Evolutionary conservation across 2,797 vertebrate species (phyloP).

Genomic region (Silurus aristotelis): DNA sequence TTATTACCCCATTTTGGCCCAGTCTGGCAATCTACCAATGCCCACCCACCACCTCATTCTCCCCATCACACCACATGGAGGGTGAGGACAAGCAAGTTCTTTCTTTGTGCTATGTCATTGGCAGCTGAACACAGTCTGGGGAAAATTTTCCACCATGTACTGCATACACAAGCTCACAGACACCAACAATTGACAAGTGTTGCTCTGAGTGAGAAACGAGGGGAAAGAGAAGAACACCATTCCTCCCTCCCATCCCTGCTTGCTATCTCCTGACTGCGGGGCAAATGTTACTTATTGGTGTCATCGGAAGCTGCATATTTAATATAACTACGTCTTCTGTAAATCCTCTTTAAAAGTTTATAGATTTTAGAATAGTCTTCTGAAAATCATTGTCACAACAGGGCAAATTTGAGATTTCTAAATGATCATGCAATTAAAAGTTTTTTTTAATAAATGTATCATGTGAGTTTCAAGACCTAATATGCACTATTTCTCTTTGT

Average conservation of each 20-base stretch:
- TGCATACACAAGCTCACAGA: background rate
- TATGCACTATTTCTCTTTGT: background rate
- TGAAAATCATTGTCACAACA: background rate
- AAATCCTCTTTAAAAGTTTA: no score
- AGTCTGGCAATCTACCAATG: background rate
- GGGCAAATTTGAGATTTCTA: background rate
- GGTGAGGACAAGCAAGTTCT: background rate
- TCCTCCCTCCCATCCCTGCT: no score
- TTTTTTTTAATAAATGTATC: background rate
- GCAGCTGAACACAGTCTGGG: background rate
- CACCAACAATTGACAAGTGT: background rate
- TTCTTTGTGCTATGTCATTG: background rate
- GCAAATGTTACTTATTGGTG: background rate
- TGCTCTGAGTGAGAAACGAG: slow-evolving; percentile 1
- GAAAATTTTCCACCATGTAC: background rate
- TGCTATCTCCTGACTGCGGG: background rate
- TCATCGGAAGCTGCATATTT: background rate
- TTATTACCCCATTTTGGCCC: no score
- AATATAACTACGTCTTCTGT: no score
- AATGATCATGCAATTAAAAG: background rate
- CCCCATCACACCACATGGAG: background rate
- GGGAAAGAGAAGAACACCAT: background rate
- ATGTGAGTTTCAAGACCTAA: background rate
- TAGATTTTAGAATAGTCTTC: background rate
- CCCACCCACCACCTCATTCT: background rate